A percentile compares a stretch with the other conserved stretches of the same genome.
Conservation (phyloP, 2,888 invertebrate genomes). For the Eupithecia centaureata region DNA sequence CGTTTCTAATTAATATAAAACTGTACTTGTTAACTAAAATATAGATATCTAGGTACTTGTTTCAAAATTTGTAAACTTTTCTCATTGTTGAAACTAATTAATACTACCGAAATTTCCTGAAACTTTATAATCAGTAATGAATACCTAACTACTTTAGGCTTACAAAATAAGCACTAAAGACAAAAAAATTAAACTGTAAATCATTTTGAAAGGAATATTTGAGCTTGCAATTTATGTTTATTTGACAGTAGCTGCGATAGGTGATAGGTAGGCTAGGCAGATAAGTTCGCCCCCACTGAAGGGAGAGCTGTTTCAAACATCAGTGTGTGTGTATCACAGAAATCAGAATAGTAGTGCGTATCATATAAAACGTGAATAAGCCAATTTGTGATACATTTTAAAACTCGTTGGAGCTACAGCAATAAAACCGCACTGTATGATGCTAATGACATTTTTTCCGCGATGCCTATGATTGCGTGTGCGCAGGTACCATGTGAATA, state of each 20-base stretch:
- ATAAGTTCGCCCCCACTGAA: background rate
- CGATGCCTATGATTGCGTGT: conserved; percentile 67
- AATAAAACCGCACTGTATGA: conserved; percentile 43
- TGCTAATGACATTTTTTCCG: conserved; percentile 73
- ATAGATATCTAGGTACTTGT: background rate
- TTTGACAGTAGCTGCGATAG: background rate
- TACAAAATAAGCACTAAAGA: too few relatives aligned
- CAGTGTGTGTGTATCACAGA: too few relatives aligned
- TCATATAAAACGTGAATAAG: conserved; percentile 23
- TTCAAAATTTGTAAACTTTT: background rate
- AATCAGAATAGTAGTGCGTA: too few relatives aligned
- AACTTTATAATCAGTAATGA: too few relatives aligned
- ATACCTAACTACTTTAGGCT: too few relatives aligned
- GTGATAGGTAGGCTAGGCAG: too few relatives aligned
- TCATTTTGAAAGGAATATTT: too few relatives aligned
- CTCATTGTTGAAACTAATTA: background rate
- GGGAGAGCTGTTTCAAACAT: background rate
- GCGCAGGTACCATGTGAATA: conserved; percentile 72
- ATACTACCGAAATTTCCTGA: background rate
- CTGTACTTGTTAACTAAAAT: too few relatives aligned
- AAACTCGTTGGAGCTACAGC: conserved; percentile 39
- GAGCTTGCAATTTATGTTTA: background rate
- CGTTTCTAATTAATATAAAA: conserved; percentile 17
- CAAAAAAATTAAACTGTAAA: too few relatives aligned
- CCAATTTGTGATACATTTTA: conserved; percentile 32